Conservation (phyloP, 2,888 invertebrate genomes). For the Junonia oenone region DNA sequence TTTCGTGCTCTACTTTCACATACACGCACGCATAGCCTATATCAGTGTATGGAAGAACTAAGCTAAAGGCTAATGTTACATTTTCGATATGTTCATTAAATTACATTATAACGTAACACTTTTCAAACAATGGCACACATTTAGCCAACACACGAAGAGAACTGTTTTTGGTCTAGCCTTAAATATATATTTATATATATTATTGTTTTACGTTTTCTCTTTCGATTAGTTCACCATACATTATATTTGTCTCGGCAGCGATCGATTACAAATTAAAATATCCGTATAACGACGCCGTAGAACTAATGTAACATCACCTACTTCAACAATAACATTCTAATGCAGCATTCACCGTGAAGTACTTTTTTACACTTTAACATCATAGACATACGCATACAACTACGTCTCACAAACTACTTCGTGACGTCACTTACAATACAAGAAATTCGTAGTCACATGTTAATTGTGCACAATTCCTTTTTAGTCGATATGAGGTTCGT, state of each 20-base stretch:
- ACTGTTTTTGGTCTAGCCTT: constrained; percentile 30
- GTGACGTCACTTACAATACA: constrained; percentile 46
- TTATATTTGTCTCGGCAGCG: constrained; percentile 9
- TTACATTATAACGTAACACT: constrained; percentile 64
- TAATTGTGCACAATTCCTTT: constrained; percentile 72
- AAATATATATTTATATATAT: constrained; percentile 10
- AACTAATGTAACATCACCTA: constrained; percentile 63
- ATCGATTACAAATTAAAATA: constrained; percentile 16
- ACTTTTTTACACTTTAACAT: constrained; percentile 27
- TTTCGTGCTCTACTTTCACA: constrained; percentile 41
- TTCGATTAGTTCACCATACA: constrained; percentile 5
- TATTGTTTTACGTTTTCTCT: constrained; percentile 1
- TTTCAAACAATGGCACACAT: constrained; percentile 68
- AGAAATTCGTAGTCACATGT: constrained; percentile 65
- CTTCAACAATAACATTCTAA: constrained; percentile 57
- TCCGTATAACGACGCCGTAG: constrained; percentile 38
- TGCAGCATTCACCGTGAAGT: constrained; percentile 35
- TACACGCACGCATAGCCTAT: constrained; percentile 49
- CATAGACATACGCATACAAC: constrained; percentile 27
- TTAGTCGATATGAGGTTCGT: constrained; percentile 47
- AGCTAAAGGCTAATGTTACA: constrained; percentile 75
- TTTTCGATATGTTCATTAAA: constrained; percentile 73
- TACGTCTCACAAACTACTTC: constrained; percentile 42
- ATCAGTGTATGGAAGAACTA: constrained; percentile 74
- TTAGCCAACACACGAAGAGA: constrained; percentile 45